Evolutionary conservation across 1,140 invertebrate species (phyloP).

Genomic region (Adelges cooleyi): DNA sequence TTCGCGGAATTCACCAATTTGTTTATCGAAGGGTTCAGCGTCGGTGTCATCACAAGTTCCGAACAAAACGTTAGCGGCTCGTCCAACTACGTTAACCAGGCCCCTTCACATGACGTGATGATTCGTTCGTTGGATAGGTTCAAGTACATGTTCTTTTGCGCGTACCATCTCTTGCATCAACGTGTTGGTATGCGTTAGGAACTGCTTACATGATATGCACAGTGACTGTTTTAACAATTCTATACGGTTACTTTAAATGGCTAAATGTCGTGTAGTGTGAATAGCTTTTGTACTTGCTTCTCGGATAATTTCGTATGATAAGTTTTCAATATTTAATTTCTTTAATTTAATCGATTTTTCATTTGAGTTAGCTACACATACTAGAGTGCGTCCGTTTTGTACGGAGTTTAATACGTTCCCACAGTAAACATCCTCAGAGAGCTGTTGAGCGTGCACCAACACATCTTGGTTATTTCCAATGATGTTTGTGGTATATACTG

Average conservation of each 20-base stretch:
- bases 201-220: no score
- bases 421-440: background rate
- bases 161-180: no score
- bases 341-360: background rate
- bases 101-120: background rate
- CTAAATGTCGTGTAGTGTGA: background rate
- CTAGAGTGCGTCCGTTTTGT: background rate
- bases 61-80: background rate
- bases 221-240: background rate
- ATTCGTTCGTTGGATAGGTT: background rate
- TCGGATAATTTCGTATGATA: background rate
- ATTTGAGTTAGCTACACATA: background rate
- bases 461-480: background rate
- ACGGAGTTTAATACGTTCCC: background rate
- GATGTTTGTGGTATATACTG: background rate
- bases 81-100: background rate
- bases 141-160: no score
- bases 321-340: background rate
- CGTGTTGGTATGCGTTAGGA: no score
- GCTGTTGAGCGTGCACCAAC: background rate
- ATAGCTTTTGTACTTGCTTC: background rate
- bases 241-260: background rate
- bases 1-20: no score
- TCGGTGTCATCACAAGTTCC: background rate
- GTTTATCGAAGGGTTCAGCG: no score